A percentile compares a stretch with the other conserved stretches of the same genome.
These are phyloP conservation scores for Trachelus stipa DNA, from an alignment of 2,888 invertebrate species.

Conservation along the genomic window DNA sequence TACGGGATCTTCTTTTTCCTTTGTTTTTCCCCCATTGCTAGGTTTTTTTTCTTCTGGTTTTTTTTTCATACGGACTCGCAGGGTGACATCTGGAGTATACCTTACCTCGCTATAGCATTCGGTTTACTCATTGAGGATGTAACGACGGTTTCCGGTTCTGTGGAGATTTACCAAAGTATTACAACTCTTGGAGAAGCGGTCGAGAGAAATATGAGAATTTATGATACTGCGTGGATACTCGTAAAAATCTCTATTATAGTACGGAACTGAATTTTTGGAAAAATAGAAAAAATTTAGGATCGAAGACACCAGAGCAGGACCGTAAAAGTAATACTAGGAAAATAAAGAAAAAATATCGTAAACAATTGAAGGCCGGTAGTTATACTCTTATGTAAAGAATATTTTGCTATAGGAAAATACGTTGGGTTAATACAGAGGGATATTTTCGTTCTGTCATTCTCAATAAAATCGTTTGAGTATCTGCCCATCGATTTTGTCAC, in stretches of 20 bases:
- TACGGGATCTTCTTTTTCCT: constrained; percentile 34
- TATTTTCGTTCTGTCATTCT: not conserved
- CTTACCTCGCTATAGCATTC: not conserved
- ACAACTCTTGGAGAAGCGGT: not conserved
- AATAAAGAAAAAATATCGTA: not conserved
- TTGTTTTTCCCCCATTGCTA: not conserved
- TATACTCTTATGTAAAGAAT: not conserved
- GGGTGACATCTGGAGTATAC: not conserved
- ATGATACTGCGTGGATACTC: not conserved
- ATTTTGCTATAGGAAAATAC: not conserved
- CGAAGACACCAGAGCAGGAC: not conserved
- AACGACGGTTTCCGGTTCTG: not conserved
- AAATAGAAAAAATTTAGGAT: not conserved
- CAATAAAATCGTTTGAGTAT: constrained; percentile 22
- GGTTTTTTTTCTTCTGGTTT: not conserved
- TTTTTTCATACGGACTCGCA: not conserved
- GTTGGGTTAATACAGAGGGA: not conserved
- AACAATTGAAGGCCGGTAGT: not conserved
- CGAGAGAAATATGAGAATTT: not conserved
- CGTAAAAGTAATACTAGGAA: not conserved
- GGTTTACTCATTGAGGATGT: not conserved
- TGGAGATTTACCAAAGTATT: not conserved
- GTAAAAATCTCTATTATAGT: not conserved
- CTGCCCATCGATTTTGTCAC: constrained; percentile 54
- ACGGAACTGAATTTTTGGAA: not conserved